Evolutionary conservation across 2,113 vertebrate genomes (phyloP).

Genomic region (Uria aalge): DNA sequence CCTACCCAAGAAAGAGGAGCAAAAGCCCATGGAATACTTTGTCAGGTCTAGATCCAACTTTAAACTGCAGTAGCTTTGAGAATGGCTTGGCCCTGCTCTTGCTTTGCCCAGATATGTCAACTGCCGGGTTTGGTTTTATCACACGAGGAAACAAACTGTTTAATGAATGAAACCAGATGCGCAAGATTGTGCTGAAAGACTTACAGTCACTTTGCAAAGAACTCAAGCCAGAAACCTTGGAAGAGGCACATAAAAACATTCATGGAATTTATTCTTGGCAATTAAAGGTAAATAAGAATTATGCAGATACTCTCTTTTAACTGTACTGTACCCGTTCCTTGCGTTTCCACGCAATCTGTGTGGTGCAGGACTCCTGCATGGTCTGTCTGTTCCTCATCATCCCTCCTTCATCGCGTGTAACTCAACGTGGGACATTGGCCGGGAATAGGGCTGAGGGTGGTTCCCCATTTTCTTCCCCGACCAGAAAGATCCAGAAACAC

Average conservation of each 20-base stretch:
- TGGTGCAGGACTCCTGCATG: background rate
- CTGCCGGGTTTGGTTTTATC: background rate
- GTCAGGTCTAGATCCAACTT: background rate
- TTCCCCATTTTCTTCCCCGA: background rate
- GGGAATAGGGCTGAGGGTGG: background rate
- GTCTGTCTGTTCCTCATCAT: background rate
- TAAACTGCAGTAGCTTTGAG: background rate
- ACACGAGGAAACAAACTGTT: background rate
- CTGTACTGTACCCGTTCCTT: background rate
- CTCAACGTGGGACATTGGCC: background rate
- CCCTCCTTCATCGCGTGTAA: no score
- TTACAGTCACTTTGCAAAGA: background rate
- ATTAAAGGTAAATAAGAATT: background rate
- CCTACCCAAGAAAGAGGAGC: background rate
- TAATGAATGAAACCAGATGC: background rate
- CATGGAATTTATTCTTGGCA: slow-evolving; percentile 39
- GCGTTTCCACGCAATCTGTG: background rate
- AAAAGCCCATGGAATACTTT: background rate
- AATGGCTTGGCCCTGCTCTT: background rate
- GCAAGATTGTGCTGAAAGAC: background rate
- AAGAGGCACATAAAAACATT: slow-evolving; percentile 9
- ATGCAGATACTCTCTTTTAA: slow-evolving; percentile 17
- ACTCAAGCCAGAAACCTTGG: background rate
- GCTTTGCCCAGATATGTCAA: background rate
- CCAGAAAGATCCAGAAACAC: background rate